Conservation (phyloP, 2,888 invertebrate species). For the Eudasyphora cyanicolor region DNA sequence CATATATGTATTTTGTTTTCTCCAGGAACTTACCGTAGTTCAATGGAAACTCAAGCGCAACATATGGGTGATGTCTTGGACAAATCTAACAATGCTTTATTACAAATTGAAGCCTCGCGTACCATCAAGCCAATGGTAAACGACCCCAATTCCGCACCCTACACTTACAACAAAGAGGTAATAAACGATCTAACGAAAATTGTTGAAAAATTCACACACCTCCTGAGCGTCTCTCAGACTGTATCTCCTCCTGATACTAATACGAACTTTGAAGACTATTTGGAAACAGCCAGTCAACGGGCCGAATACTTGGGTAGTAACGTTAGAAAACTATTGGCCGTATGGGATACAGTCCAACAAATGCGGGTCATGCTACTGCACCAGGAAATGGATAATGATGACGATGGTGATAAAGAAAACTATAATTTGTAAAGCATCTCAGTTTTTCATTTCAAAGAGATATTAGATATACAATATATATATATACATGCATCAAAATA, state of each 20-base stretch:
- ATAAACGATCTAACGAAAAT: conserved; percentile 70
- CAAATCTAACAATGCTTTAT: conserved; percentile 74
- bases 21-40: conserved; percentile 67
- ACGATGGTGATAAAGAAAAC: conserved; percentile 37
- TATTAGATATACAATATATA: not conserved
- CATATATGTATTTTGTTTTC: not conserved
- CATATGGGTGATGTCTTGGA: conserved; percentile 74
- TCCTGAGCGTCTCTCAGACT: conserved; percentile 59
- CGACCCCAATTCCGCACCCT: conserved; percentile 47
- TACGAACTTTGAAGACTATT: conserved; percentile 66
- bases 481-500: too few species aligned
- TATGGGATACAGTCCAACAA: conserved; percentile 71
- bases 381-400: conserved; percentile 34
- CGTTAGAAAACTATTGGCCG: conserved; percentile 73
- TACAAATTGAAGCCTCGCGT: conserved; percentile 73
- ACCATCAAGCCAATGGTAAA: conserved; percentile 42
- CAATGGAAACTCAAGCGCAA: conserved; percentile 68
- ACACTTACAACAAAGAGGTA: conserved; percentile 69
- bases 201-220: conserved; percentile 69
- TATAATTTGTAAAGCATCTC: conserved; percentile 20
- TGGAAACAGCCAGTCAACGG: conserved; percentile 66
- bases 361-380: conserved; percentile 54
- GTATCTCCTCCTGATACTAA: conserved; percentile 49
- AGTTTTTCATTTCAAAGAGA: too few species aligned
- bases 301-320: conserved; percentile 73